A percentile compares a stretch with the other conserved stretches of the same genome.
phyloP scores from a whole-genome alignment of 2,797 vertebrate species.

The Philypnodon macrostomus region DNA sequence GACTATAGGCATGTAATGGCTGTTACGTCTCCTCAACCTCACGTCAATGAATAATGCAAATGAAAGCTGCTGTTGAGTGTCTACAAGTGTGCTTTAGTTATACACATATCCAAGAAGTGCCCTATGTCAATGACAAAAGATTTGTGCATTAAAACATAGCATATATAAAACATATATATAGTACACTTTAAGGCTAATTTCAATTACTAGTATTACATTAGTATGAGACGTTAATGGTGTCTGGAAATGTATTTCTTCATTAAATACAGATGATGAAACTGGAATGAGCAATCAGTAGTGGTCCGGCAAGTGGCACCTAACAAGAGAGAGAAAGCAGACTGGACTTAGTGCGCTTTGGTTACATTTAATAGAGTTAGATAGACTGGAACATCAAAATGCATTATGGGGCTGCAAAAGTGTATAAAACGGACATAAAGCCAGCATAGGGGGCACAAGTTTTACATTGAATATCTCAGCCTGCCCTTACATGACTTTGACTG shows the following conservation, averaged over 20 bases:
- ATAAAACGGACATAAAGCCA: constrained; percentile 2
- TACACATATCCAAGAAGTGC: too few relatives aligned
- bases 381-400: constrained; percentile 6
- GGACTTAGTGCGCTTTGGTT: constrained; percentile 18
- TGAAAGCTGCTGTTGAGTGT: too few relatives aligned
- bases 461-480: constrained; percentile 39
- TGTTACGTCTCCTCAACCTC: too few relatives aligned
- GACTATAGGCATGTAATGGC: too few relatives aligned
- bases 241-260: constrained; percentile 49
- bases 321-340: constrained; percentile 8
- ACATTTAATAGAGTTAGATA: constrained; percentile 17
- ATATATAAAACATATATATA: constrained; percentile 5
- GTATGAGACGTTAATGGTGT: constrained; percentile 40
- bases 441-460: constrained; percentile 19
- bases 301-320: constrained; percentile 22
- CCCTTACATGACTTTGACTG: constrained; percentile 64
- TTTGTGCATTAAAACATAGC: constrained; percentile 28
- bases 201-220: constrained; percentile 41
- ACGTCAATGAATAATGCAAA: too few relatives aligned
- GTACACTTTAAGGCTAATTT: constrained; percentile 37
- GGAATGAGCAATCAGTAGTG: constrained; percentile 35
- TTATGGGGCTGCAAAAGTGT: constrained; percentile 21
- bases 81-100: too few relatives aligned
- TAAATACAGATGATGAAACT: constrained; percentile 48
- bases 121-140: too few relatives aligned